These are phyloP conservation scores for Monoplex corrugatus DNA, from an alignment of 2,888 invertebrate species.

Conservation along the genomic window DNA sequence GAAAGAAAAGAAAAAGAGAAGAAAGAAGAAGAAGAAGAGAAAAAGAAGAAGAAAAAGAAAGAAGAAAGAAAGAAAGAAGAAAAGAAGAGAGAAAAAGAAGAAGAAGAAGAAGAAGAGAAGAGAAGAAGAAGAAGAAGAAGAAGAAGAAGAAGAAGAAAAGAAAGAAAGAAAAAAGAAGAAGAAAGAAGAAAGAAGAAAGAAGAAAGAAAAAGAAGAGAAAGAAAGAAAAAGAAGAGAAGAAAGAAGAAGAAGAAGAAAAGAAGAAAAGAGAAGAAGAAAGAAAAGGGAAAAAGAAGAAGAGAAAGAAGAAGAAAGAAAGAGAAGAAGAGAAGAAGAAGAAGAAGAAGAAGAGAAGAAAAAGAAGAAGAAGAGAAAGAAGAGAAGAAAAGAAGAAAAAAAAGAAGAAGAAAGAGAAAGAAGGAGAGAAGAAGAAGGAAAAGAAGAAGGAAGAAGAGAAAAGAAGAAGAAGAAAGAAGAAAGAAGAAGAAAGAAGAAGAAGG, in stretches of 20 bases:
- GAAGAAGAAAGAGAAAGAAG: too few relatives aligned
- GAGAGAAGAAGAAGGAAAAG: too few relatives aligned
- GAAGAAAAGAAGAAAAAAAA: too few relatives aligned
- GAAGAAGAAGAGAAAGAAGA: too few relatives aligned
- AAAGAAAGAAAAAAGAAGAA: background rate
- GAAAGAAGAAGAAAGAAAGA: background rate
- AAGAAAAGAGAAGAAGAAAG: background rate
- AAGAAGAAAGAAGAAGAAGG: too few relatives aligned
- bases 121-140: background rate
- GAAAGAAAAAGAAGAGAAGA: background rate
- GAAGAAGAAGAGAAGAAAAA: too few relatives aligned
- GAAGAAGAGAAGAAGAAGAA: conserved; percentile 3
- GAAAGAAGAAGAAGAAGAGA: conserved; percentile 24
- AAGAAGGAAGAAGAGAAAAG: too few relatives aligned
- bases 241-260: background rate
- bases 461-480: too few relatives aligned
- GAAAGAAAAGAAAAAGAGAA: background rate
- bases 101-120: background rate
- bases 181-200: conserved; percentile 7
- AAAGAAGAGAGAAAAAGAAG: background rate
- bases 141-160: background rate
- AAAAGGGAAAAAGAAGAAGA: background rate
- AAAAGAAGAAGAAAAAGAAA: background rate
- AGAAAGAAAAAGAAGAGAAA: too few relatives aligned
- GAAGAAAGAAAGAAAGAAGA: too few relatives aligned